Evolutionary conservation across 2,797 vertebrate species (phyloP).

Genomic region (Rhincodon typus): DNA sequence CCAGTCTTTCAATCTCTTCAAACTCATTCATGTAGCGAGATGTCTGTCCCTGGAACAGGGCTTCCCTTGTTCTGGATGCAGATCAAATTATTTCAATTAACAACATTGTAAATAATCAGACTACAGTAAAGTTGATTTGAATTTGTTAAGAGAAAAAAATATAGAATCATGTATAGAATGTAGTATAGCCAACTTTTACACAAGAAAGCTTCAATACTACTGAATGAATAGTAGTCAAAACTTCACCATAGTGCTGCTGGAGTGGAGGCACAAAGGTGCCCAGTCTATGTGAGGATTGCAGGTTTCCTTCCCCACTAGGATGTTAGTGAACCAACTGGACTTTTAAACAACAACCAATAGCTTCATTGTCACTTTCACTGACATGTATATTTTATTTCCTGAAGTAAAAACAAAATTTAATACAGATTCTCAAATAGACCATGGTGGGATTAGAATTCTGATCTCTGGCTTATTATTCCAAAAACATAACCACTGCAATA

Average conservation of each 20-base stretch:
- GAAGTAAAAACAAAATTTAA: not conserved
- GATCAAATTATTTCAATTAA: not conserved
- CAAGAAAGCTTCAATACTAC: not conserved
- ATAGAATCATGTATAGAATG: no score
- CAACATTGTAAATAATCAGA: not conserved
- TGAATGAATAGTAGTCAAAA: not conserved
- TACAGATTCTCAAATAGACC: not conserved
- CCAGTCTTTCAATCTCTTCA: conserved; percentile 77
- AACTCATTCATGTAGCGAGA: conserved; percentile 93
- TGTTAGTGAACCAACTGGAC: not conserved
- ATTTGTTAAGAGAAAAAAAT: no score
- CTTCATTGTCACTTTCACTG: not conserved
- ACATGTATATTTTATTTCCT: not conserved
- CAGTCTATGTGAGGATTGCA: not conserved
- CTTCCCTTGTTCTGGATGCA: conserved; percentile 56
- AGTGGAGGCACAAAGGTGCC: not conserved
- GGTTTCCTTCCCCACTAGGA: not conserved
- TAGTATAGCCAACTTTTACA: not conserved
- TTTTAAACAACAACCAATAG: not conserved
- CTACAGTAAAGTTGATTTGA: no score
- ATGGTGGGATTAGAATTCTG: not conserved
- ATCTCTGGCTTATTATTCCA: not conserved
- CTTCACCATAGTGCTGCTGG: not conserved
- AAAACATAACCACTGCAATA: not conserved
- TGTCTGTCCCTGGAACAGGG: conserved; percentile 78